Base-by-base conservation (phyloP, 2,888 invertebrate genomes). In the Syritta pipiens region DNA sequence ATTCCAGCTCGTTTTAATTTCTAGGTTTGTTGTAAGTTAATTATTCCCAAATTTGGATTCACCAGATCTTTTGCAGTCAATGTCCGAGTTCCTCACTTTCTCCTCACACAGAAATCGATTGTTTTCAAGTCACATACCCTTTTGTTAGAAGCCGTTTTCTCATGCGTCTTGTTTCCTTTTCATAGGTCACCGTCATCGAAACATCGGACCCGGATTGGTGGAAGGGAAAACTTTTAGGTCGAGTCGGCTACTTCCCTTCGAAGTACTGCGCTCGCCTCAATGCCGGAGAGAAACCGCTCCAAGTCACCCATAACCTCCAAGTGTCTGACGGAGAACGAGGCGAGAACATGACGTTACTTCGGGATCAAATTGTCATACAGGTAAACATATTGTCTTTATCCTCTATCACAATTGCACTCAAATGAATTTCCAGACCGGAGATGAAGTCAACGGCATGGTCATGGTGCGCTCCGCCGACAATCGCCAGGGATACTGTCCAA, bases 201-300 rank as follows among this genome's bases (percentile, higher is more conserved):
- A 97, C 96, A 44, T 94, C 97, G 0, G 97, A 98, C 89, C 95
- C 95, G 7, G 97, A 97, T 86, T 98, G 97, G 98, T 98, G 97
- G 97, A 96, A 97, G 90, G 98, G 97, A 46, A 97, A 97, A 88
- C 96, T 96, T 85, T 91, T 97, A 77, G 97, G 97, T 22, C 93
- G 95, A 84, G 92, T 95, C 51, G 98, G 98, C 7, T 97, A 94
- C 89, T 97, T 98, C 86, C 98, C 98, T 3, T 97, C 97, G 20
- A 97, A 97, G 85, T 98, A 98, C 86, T 97, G 97, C 83, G 95
- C 96, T 72, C 94, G 95, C 85, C 90, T 98, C 67, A 95, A 96
- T 85, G 94, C 96, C 35, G 97, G 97, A 4, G 97, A 98, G 86
- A 93, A 94, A 85, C 96, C 97, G 0, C 90, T 97, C 67, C 97